phyloP scores from a whole-genome alignment of 2,113 vertebrate species.

The Melanerpes formicivorus region DNA sequence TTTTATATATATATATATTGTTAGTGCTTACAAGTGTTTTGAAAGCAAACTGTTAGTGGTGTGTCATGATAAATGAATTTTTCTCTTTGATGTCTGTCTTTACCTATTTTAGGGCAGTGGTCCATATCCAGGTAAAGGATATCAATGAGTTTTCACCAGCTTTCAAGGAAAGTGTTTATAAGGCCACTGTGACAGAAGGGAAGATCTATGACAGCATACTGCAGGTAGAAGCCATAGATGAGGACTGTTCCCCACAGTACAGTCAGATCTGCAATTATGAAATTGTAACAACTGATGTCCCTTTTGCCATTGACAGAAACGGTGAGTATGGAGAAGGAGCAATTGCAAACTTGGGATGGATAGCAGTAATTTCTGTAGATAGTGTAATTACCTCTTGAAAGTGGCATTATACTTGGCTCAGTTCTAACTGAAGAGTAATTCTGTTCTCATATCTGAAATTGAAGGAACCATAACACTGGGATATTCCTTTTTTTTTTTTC shows the following conservation, averaged over 20 bases:
- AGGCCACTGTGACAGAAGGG: conserved; percentile 87
- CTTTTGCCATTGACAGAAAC: conserved; percentile 96
- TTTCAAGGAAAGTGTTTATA: conserved; percentile 90
- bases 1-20: not conserved
- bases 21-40: not conserved
- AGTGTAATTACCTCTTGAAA: not conserved
- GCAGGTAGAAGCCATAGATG: conserved; percentile 93
- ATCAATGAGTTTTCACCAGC: conserved; percentile 94
- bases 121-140: conserved; percentile 96
- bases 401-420: not conserved
- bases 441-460: not conserved
- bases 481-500: not conserved
- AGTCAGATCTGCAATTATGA: conserved; percentile 99
- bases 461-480: not conserved
- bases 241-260: conserved; percentile 96
- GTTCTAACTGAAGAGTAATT: not conserved
- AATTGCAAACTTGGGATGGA: not conserved
- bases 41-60: not conserved
- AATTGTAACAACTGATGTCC: conserved; percentile 87
- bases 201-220: conserved; percentile 96
- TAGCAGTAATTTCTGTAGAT: not conserved
- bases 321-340: conserved; percentile 79
- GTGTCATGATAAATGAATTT: not conserved
- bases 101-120: conserved; percentile 86
- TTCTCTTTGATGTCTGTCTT: not conserved